These are phyloP conservation scores for Osedax fenrisi DNA, from an alignment of 2,888 invertebrate species.

Conservation along the genomic window DNA sequence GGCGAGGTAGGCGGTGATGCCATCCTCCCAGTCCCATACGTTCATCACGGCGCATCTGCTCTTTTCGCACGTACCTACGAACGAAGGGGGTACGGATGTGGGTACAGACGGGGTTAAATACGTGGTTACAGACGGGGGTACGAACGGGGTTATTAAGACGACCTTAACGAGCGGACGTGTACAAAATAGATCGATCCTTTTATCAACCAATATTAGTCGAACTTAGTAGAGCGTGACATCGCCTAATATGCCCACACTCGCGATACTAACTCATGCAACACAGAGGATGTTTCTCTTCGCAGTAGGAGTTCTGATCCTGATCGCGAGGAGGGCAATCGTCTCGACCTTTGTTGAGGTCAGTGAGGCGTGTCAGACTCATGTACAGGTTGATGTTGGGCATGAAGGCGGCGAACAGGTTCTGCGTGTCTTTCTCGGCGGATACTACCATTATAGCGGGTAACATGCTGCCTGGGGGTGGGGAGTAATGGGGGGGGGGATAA, in stretches of 20 bases:
- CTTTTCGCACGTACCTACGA: background rate
- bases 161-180: no score
- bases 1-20: background rate
- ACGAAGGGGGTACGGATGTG: no score
- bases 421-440: background rate
- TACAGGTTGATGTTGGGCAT: background rate
- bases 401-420: background rate
- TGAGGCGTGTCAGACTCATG: background rate
- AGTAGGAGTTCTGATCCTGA: background rate
- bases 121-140: no score
- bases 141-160: no score
- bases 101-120: no score
- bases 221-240: no score
- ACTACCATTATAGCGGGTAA: background rate
- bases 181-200: no score
- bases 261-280: background rate
- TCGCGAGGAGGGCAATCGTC: background rate
- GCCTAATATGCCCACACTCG: no score
- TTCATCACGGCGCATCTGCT: background rate
- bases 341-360: background rate
- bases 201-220: background rate
- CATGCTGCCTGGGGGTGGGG: background rate
- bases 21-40: background rate
- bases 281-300: background rate
- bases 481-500: no score